Base-by-base conservation (phyloP, 2,888 invertebrate species). In the Ephialtes manifestator region DNA sequence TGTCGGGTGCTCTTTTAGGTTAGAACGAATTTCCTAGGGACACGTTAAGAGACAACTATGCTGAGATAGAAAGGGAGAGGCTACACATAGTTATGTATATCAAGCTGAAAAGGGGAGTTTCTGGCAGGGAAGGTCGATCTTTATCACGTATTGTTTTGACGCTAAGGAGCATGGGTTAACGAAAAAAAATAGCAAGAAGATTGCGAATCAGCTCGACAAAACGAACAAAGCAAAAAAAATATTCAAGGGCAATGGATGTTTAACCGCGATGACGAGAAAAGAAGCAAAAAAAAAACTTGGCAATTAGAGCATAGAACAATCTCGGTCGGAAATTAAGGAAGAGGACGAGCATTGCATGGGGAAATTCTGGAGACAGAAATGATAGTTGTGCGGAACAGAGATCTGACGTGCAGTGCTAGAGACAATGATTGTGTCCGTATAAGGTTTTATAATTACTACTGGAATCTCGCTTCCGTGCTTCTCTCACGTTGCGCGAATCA, bases 401-500 rank as follows among this genome's bases (percentile, higher is more conserved):
- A 53, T 31, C 28, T 35, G 39, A 39, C 46, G 3, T 10, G 48
- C 31, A 58, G n/a, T 18, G 18, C 46, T 75, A 67, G 58, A 31
- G 35, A 58, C 51, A 55, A 70, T 46, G 68, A 81, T 76, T 78
- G 51, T 78, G 74, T 83, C 24, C 75, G 75, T 65, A 76, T 84
- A 84, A 86, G 51, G 76, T 84, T 84, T 81, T 86, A 76, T 82
- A 87, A 86, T 87, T 82, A 80, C 84, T 80, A 20, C 55, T 51
- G 80, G 86, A 68, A 82, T 46, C 60, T 53, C 31, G 67, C 8
- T 68, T 18, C 31, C 48, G 63, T 71, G 24, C 13, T 46, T 31
- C 65, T 39, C 46, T 82, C 35, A 65, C 31, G 46, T 77, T 15
- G 24, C 15, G 20, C 31, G 63, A 70, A 71, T n/a, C 46, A 43